Conservation (phyloP, 2,888 invertebrate genomes). For the Ischnura elegans region DNA sequence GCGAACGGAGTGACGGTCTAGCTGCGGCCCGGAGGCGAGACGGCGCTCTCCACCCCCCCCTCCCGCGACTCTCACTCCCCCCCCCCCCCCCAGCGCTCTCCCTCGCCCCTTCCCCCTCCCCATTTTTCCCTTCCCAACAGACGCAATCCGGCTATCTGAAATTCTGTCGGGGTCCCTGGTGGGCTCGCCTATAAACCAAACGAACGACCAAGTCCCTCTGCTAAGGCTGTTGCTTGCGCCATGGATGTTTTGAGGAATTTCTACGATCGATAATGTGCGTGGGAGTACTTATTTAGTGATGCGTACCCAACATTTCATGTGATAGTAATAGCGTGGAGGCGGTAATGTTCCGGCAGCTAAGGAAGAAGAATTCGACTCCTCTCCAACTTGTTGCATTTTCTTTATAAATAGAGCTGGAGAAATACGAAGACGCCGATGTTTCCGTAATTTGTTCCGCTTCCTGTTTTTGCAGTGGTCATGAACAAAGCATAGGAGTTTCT, state of each 20-base stretch:
- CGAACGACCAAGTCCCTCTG: not conserved
- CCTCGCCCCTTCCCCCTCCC: not conserved
- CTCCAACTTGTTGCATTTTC: too few species aligned
- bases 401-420: too few species aligned
- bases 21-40: not conserved
- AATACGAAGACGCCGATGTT: too few species aligned
- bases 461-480: too few species aligned
- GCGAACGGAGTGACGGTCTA: not conserved
- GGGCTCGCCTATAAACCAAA: not conserved
- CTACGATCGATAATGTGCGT: not conserved
- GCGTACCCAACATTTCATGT: not conserved
- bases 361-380: too few species aligned
- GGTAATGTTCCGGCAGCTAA: not conserved
- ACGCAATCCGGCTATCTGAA: constrained; percentile 2
- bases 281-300: not conserved
- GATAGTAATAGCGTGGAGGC: not conserved
- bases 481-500: too few species aligned
- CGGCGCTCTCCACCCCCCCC: not conserved
- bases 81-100: not conserved
- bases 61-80: not conserved
- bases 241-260: not conserved
- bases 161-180: not conserved
- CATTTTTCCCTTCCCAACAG: not conserved
- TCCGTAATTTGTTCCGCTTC: too few species aligned
- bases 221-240: not conserved